Conservation (phyloP, 2,113 vertebrate genomes). For the Carlito syrichta region DNA sequence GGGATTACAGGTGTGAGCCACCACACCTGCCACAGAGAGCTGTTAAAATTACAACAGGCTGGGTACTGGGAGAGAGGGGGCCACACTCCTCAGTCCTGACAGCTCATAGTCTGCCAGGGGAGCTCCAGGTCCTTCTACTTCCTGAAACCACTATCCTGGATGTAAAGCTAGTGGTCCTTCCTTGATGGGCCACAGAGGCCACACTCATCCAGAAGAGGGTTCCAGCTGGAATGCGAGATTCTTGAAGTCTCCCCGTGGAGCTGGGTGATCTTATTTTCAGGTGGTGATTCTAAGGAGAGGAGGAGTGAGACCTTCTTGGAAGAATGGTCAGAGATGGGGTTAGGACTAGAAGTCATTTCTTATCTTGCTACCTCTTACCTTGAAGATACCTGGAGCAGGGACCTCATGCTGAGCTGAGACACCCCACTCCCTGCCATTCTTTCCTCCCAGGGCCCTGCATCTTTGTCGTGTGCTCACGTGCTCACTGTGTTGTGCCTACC, state of each 20-base stretch:
- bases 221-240: not conserved
- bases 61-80: not conserved
- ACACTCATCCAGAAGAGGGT: too few relatives aligned
- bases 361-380: not conserved
- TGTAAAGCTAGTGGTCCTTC: not conserved
- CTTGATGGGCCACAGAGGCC: not conserved
- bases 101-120: not conserved
- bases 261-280: not conserved
- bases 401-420: fast-evolving
- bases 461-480: not conserved
- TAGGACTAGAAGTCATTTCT: not conserved
- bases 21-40: too few relatives aligned
- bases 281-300: not conserved
- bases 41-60: not conserved
- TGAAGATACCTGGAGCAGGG: not conserved
- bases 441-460: fast-evolving
- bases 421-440: too few relatives aligned
- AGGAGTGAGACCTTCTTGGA: not conserved
- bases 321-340: not conserved
- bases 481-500: not conserved
- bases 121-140: not conserved
- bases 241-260: not conserved
- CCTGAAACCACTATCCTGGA: not conserved
- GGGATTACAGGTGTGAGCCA: too few relatives aligned
- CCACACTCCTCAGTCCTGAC: not conserved